These are phyloP conservation scores for Mycteria americana DNA, from an alignment of 2,797 vertebrate species.

Conservation along the genomic window DNA sequence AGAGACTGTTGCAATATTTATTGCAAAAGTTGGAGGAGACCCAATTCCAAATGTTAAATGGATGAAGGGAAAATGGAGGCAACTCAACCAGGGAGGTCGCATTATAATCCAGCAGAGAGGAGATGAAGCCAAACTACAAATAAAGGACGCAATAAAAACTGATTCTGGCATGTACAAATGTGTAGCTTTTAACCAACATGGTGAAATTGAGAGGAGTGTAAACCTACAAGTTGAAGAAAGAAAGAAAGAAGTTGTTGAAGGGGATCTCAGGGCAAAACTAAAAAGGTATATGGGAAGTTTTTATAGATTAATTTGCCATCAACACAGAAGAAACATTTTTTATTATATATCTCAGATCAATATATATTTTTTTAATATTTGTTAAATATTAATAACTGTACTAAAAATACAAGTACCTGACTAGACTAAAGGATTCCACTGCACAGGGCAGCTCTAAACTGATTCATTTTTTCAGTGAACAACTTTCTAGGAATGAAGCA, in stretches of 20 bases:
- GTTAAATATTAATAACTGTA: background rate
- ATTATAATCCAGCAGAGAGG: constrained; percentile 90
- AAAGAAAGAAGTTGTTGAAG: constrained; percentile 82
- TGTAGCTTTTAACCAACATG: constrained; percentile 90
- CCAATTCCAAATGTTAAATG: constrained; percentile 97
- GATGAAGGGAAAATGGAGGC: constrained; percentile 99
- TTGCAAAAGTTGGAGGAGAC: constrained; percentile 95
- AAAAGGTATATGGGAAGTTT: constrained; percentile 86
- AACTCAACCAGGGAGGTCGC: constrained; percentile 92
- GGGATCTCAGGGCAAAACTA: constrained; percentile 91
- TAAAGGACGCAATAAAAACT: constrained; percentile 90
- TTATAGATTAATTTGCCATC: background rate
- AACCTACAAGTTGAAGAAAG: constrained; percentile 91
- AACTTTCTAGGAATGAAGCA: background rate
- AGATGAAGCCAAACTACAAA: constrained; percentile 91
- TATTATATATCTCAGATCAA: background rate
- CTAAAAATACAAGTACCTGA: background rate
- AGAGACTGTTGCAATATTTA: constrained; percentile 89
- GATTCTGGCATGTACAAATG: constrained; percentile 95
- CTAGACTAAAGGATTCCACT: background rate
- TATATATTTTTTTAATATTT: background rate
- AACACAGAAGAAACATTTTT: background rate
- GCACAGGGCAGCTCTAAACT: background rate
- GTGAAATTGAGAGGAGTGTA: constrained; percentile 90
- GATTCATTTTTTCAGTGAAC: background rate